These are phyloP conservation scores for Cryptus viduatorius DNA, from an alignment of 2,888 invertebrate genomes.

Conservation along the genomic window DNA sequence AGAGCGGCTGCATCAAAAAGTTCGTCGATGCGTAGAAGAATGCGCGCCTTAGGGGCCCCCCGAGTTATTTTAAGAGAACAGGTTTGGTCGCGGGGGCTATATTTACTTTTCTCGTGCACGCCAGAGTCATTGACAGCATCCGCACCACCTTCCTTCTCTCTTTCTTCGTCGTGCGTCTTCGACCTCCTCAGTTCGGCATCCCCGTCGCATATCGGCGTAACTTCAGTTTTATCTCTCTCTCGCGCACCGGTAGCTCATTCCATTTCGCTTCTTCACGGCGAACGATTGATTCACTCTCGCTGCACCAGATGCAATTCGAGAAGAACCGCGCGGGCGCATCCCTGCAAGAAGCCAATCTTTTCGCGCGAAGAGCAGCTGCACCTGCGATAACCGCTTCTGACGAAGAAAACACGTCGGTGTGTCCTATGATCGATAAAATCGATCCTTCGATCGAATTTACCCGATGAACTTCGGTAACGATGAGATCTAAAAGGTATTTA, in stretches of 20 bases:
- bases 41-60: constrained; percentile 77
- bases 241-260: not conserved
- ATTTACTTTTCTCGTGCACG: constrained; percentile 81
- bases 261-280: constrained; percentile 11
- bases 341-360: constrained; percentile 33
- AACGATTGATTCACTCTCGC: constrained; percentile 41
- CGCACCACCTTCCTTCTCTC: constrained; percentile 35
- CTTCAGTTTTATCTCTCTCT: not conserved
- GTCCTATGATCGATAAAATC: not conserved
- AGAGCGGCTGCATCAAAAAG: constrained; percentile 74
- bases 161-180: constrained; percentile 28
- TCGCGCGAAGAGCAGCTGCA: constrained; percentile 21
- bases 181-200: constrained; percentile 21
- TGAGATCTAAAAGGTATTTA: not conserved
- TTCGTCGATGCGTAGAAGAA: constrained; percentile 77
- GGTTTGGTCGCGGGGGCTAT: constrained; percentile 82
- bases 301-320: constrained; percentile 32
- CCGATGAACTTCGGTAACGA: not conserved
- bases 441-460: constrained; percentile 3
- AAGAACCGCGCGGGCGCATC: constrained; percentile 3
- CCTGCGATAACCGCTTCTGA: not conserved
- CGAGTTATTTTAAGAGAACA: constrained; percentile 83
- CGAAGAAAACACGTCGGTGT: not conserved
- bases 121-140: constrained; percentile 80
- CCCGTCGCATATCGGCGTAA: constrained; percentile 14